Percentiles rank a stretch among this genome's conserved stretches.
These are phyloP conservation scores for Cinclus mexicanus DNA, from an alignment of 2,113 vertebrate genomes.

Conservation along the genomic window DNA sequence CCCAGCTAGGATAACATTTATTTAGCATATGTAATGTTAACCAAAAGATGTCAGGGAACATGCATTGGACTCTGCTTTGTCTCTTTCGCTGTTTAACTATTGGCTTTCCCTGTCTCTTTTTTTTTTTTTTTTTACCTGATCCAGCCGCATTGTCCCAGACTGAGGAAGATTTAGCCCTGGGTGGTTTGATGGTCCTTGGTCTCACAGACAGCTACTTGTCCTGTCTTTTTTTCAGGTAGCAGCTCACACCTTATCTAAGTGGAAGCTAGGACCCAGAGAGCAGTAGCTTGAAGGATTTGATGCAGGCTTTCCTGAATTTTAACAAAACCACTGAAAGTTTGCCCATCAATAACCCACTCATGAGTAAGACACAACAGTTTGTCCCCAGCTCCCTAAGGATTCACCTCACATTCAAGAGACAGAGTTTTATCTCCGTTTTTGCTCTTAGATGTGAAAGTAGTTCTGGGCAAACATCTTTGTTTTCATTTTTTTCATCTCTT, in stretches of 20 bases:
- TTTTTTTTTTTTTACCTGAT: not conserved
- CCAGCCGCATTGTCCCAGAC: not conserved
- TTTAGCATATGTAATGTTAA: conserved; percentile 31
- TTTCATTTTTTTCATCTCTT: not conserved
- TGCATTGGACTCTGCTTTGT: not conserved
- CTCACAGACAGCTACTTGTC: not conserved
- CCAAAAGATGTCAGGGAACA: not conserved
- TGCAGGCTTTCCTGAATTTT: not conserved
- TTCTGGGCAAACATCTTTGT: not conserved
- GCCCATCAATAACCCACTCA: not conserved
- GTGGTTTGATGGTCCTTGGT: not conserved
- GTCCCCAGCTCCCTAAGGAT: not conserved
- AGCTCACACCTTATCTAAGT: not conserved
- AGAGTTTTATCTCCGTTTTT: not conserved
- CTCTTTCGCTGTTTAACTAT: not conserved
- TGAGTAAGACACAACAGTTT: not conserved
- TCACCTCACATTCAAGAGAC: not conserved
- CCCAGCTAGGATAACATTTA: conserved; percentile 18
- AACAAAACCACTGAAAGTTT: not conserved
- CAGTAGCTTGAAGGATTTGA: not conserved
- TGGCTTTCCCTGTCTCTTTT: not conserved
- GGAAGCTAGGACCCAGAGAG: not conserved
- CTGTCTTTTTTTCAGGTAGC: not conserved
- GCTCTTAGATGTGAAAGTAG: not conserved
- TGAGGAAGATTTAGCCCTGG: not conserved